Conservation (phyloP, 1,140 invertebrate genomes). For the Ylistrum balloti region DNA sequence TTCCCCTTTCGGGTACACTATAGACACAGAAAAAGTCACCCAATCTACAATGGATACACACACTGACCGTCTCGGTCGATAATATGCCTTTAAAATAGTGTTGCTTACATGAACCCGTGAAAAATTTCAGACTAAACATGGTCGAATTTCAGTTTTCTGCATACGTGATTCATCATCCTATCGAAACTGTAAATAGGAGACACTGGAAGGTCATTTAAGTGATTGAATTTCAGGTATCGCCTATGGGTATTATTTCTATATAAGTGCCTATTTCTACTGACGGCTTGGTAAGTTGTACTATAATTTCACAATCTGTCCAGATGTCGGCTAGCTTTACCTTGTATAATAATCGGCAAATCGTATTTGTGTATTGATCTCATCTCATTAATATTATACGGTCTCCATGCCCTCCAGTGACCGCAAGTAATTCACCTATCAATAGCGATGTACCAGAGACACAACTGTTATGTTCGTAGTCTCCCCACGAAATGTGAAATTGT, state of each 20-base stretch:
- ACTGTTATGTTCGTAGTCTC: neutral
- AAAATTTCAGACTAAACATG: no score
- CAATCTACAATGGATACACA: no score
- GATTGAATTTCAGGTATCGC: neutral
- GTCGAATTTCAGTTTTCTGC: neutral
- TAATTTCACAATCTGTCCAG: neutral
- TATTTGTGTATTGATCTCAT: neutral
- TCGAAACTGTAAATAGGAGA: neutral
- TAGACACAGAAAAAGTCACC: no score
- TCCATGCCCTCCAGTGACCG: neutral
- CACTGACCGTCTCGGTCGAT: no score
- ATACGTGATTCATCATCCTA: neutral
- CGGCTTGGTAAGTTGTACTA: neutral
- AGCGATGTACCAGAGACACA: neutral
- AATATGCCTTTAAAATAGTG: no score
- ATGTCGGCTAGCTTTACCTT: neutral
- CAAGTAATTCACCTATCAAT: neutral
- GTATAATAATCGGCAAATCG: slow-evolving; percentile 12
- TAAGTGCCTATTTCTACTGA: neutral
- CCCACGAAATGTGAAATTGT: neutral
- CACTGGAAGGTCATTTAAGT: neutral
- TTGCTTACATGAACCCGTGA: no score
- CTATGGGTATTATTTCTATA: neutral
- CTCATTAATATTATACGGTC: neutral
- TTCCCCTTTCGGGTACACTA: no score